Conservation (phyloP, 2,113 vertebrate genomes). For the Alethe castanea region DNA sequence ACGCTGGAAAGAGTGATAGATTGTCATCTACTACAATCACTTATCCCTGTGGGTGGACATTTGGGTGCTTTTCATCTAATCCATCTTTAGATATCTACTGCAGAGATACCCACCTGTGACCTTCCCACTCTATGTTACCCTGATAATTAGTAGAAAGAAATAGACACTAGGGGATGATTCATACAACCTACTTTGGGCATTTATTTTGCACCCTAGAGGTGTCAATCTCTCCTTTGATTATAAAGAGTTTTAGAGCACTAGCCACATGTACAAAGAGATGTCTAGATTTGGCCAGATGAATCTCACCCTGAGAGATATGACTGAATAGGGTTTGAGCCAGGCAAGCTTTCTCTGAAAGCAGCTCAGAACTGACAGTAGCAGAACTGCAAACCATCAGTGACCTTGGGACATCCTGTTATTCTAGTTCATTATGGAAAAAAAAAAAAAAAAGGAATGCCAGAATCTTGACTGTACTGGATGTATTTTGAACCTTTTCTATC, state of each 20-base stretch:
- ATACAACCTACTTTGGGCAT: constrained; percentile 14
- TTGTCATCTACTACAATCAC: background rate
- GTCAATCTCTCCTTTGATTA: constrained; percentile 25
- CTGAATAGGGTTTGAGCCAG: background rate
- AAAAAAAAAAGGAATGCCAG: background rate
- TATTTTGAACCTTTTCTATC: background rate
- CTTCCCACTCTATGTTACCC: background rate
- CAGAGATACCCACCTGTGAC: background rate
- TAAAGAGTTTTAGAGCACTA: constrained; percentile 21
- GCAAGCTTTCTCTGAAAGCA: background rate
- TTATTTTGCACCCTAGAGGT: background rate
- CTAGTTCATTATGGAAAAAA: background rate
- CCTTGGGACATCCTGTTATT: background rate
- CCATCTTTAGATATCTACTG: background rate
- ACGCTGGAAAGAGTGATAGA: background rate
- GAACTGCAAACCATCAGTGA: background rate
- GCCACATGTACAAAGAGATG: background rate
- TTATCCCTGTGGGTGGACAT: background rate
- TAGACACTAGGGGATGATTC: background rate
- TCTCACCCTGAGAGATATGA: background rate
- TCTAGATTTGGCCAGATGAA: constrained; percentile 22
- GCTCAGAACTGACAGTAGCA: background rate
- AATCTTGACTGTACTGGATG: background rate
- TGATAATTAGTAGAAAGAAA: constrained; percentile 16
- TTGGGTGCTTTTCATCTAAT: background rate